Evolutionary conservation across 2,888 invertebrate species (phyloP).

Genomic region (Cephus pygmeus): DNA sequence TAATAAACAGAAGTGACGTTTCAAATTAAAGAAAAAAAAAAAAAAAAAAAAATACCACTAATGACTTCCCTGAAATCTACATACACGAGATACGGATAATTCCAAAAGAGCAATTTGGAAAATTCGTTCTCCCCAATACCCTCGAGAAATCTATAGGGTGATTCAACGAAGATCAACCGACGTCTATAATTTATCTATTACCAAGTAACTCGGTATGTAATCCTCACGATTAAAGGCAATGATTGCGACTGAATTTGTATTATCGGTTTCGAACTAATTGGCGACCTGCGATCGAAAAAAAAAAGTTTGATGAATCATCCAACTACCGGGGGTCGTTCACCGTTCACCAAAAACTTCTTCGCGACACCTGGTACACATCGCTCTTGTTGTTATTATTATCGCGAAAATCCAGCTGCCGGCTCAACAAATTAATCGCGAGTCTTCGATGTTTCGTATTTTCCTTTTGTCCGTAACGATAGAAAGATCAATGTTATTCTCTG

Average conservation of each 20-base stretch:
- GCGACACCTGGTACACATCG: not conserved
- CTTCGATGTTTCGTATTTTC: not conserved
- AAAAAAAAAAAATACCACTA: not conserved
- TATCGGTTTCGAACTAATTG: not conserved
- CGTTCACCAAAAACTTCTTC: not conserved
- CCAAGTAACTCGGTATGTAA: no score
- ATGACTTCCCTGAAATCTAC: not conserved
- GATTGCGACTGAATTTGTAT: not conserved
- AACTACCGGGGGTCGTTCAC: not conserved
- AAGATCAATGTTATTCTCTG: not conserved
- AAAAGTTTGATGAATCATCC: not conserved
- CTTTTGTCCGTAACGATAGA: not conserved
- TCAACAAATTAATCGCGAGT: not conserved
- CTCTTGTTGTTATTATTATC: not conserved
- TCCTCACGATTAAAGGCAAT: not conserved
- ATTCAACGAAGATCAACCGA: no score
- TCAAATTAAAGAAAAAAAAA: not conserved
- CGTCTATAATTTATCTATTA: no score
- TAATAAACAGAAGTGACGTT: not conserved
- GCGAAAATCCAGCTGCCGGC: not conserved
- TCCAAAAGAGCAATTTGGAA: not conserved
- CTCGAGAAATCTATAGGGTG: not conserved
- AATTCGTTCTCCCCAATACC: not conserved
- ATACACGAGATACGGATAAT: not conserved
- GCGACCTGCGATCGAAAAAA: not conserved